A percentile compares a stretch with the other conserved stretches of the same genome.
Conservation (phyloP, 2,113 vertebrate species). For the Columba janthina region DNA sequence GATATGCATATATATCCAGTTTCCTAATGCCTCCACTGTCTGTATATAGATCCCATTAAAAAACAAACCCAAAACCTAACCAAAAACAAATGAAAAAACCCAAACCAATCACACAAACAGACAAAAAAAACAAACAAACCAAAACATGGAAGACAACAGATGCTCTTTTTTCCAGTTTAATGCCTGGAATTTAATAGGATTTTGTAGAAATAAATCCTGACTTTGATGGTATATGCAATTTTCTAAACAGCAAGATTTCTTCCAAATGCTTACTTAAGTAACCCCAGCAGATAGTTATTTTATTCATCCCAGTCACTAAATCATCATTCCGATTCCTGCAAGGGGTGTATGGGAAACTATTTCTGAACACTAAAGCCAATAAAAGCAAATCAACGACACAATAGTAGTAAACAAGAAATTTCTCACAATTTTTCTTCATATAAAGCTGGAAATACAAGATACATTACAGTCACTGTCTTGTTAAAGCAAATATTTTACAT, state of each 20-base stretch:
- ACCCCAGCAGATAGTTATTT: neutral
- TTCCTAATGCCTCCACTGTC: neutral
- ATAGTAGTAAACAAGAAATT: neutral
- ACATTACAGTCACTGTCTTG: neutral
- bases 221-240: neutral
- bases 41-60: neutral
- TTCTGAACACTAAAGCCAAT: neutral
- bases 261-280: neutral
- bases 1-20: neutral
- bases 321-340: neutral
- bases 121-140: neutral
- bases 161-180: neutral
- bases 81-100: too few species aligned
- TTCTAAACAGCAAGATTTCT: neutral
- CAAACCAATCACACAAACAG: neutral
- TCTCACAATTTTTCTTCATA: neutral
- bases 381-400: neutral
- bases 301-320: neutral
- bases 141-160: neutral
- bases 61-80: too few species aligned
- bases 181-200: neutral
- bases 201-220: neutral
- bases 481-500: neutral
- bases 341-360: neutral
- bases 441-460: neutral